Percentiles rank a stretch among this genome's conserved stretches.
These are phyloP conservation scores for Zaprionus gabonicus DNA, from an alignment of 1,140 invertebrate species.

Conservation along the genomic window DNA sequence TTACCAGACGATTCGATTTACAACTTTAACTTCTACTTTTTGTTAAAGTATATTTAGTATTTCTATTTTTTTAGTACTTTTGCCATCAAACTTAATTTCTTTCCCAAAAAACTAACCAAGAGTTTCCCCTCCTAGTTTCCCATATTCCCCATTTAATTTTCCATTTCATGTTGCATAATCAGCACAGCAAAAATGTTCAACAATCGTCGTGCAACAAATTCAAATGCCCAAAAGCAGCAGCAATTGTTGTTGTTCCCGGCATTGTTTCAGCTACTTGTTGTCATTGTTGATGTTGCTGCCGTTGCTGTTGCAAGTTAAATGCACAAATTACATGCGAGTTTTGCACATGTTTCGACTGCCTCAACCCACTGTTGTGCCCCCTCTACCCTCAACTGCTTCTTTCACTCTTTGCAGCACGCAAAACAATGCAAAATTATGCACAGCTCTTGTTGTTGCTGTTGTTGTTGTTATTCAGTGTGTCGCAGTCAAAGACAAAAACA, in stretches of 20 bases:
- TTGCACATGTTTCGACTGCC: constrained; percentile 24
- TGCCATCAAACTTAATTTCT: neutral
- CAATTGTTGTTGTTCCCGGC: constrained; percentile 1
- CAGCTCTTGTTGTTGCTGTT: constrained; percentile 40
- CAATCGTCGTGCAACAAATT: constrained; percentile 28
- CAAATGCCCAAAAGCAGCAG: constrained; percentile 19
- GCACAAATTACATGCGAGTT: constrained; percentile 66
- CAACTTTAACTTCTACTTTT: neutral
- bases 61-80: neutral
- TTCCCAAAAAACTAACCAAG: neutral
- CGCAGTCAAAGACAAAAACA: constrained; percentile 38
- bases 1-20: too few relatives aligned
- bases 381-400: neutral
- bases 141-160: constrained; percentile 1
- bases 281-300: constrained; percentile 15
- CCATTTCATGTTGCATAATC: constrained; percentile 20
- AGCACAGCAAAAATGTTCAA: constrained; percentile 10
- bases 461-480: constrained; percentile 51
- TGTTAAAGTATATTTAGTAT: neutral
- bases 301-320: constrained; percentile 62
- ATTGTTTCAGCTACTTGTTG: constrained; percentile 32
- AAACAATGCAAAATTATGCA: constrained; percentile 53
- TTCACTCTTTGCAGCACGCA: constrained; percentile 15
- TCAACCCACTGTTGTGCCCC: neutral
- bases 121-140: neutral